Percentiles rank a stretch among this genome's conserved stretches.
These are phyloP conservation scores for Psittacula echo DNA, from an alignment of 2,797 vertebrate species.

Conservation along the genomic window DNA sequence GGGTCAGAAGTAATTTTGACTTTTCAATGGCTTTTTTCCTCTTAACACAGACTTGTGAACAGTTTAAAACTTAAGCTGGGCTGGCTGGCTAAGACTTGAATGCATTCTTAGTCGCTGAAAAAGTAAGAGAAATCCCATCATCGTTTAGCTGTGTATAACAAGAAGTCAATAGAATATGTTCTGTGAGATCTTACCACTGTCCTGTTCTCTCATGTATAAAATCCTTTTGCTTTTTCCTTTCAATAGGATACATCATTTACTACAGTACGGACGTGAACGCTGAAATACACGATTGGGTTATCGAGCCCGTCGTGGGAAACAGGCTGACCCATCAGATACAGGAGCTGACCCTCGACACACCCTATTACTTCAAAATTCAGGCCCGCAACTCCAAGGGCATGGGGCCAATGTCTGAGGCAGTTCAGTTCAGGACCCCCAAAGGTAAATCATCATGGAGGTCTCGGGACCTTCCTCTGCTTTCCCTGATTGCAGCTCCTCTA, in stretches of 20 bases:
- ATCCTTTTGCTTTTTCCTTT: background rate
- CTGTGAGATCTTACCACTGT: background rate
- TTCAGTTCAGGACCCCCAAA: slow-evolving; percentile 96
- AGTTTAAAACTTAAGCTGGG: background rate
- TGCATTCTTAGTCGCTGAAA: background rate
- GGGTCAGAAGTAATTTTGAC: background rate
- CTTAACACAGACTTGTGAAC: background rate
- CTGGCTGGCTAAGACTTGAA: background rate
- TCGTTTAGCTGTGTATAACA: background rate
- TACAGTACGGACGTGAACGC: slow-evolving; percentile 97
- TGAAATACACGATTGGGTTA: slow-evolving; percentile 97
- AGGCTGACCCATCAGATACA: slow-evolving; percentile 98
- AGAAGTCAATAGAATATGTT: background rate
- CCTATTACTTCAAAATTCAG: slow-evolving; percentile 99
- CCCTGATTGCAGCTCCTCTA: background rate
- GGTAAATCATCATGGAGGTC: slow-evolving; percentile 72
- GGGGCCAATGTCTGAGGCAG: slow-evolving; percentile 98
- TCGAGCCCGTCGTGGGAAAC: slow-evolving; percentile 96
- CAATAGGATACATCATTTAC: slow-evolving; percentile 96
- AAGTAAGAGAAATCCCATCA: background rate
- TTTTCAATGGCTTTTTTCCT: background rate
- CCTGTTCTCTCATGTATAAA: background rate
- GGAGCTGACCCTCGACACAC: slow-evolving; percentile 94
- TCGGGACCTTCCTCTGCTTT: background rate
- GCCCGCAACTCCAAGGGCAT: slow-evolving; percentile 98